Base-by-base conservation (phyloP, 2,113 vertebrate genomes). In the Oriolus oriolus region DNA sequence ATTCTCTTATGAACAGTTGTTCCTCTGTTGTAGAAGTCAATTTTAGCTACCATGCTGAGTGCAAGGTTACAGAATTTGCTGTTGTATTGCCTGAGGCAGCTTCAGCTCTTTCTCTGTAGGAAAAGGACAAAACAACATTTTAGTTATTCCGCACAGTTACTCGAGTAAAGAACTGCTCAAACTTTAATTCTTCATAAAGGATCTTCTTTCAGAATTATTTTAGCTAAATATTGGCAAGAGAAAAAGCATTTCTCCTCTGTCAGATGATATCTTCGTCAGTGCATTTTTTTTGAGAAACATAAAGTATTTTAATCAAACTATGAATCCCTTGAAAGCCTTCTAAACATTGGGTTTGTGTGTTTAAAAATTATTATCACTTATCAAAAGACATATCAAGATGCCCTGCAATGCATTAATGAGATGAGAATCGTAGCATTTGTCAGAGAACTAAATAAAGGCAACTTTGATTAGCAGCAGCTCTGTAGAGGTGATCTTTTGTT, bases 41-140 rank as follows among this genome's bases (percentile, higher is more conserved):
- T 94, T 96, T 96, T 63, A 56, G 82, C 87, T 77, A 11, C 83
- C 90, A 61, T n/a, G 90, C 88, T 84, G 93, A 94, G 92, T 68
- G 71, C 95, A 90, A 68, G 93, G 95, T 78, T 95, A 92, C 88
- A 89, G 80, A 84, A 77, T 90, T 93, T 78, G 87, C 88, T 92
- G 50, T 81, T 93, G 95, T 96, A 96, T 95, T 60, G 95, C 96
- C 95, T 75, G 71, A 94, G 93, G 95, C 95, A 74, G 31, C 52
- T 64, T 84, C 27, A 3, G 69, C 73, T 88, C 85, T 39, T 93
- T 84, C 71, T 81, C 83, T 73, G 35, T 76, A 41, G 73, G 69
- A 78, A 76, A 82, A 89, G 65, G 90, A 93, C 88, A 94, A 89
- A 97, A 89, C 64, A 96, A 74, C 57, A n/a, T 84, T 84, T 82